These are phyloP conservation scores for Diabrotica balteata DNA, from an alignment of 2,888 invertebrate species.

Conservation along the genomic window DNA sequence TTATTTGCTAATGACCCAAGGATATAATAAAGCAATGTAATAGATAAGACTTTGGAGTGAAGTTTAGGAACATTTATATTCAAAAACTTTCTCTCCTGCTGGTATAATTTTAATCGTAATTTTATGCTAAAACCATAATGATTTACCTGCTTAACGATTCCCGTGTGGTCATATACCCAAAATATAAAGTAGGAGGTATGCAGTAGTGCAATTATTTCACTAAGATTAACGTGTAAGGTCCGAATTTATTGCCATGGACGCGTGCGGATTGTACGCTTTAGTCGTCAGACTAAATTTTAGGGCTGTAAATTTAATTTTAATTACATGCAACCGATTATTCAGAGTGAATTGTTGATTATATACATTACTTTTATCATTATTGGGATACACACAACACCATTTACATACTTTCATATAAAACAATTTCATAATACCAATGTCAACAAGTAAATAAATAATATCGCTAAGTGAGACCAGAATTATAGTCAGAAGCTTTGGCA, in stretches of 20 bases:
- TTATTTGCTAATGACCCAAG: no score
- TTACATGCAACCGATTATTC: conserved; percentile 35
- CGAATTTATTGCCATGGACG: conserved; percentile 37
- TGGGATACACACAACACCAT: conserved; percentile 14
- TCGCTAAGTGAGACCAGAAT: neutral
- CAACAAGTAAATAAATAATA: conserved; percentile 16
- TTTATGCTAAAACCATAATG: conserved; percentile 8
- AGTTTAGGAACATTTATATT: neutral
- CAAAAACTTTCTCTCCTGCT: no score
- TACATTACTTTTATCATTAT: conserved; percentile 23
- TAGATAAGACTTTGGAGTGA: no score
- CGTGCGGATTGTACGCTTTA: conserved; percentile 41
- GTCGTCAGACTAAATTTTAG: conserved; percentile 40
- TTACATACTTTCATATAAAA: conserved; percentile 8
- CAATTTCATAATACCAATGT: conserved; percentile 16
- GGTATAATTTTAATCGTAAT: conserved; percentile 11
- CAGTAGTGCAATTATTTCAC: conserved; percentile 23
- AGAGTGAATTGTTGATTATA: conserved; percentile 21
- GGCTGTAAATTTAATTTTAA: conserved; percentile 44
- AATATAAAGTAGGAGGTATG: conserved; percentile 12
- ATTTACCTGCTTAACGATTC: conserved; percentile 17
- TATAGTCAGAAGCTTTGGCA: no score
- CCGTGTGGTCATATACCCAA: conserved; percentile 18
- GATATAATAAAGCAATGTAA: no score
- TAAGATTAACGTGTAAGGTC: conserved; percentile 35